Evolutionary conservation across 2,888 invertebrate genomes (phyloP).

Genomic region (Cephus pygmeus): DNA sequence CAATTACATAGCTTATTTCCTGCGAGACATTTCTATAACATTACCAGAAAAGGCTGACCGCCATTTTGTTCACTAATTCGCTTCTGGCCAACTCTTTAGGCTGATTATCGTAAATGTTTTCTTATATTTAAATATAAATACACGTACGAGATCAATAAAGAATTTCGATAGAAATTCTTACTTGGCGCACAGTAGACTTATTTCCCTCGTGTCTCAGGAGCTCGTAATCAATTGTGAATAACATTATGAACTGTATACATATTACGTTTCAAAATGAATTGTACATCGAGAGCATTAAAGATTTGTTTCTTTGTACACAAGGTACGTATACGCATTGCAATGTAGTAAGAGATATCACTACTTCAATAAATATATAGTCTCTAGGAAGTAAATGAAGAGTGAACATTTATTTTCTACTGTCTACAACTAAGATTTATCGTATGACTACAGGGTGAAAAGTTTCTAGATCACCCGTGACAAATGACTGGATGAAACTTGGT

Average conservation of each 20-base stretch:
- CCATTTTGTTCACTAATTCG: background rate
- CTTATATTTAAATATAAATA: background rate
- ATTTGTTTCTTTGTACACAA: background rate
- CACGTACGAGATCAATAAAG: background rate
- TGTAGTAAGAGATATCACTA: background rate
- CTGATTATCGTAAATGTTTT: background rate
- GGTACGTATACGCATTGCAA: background rate
- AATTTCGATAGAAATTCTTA: background rate
- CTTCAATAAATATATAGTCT: conserved; percentile 5
- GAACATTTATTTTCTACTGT: background rate
- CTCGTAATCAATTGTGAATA: conserved; percentile 4
- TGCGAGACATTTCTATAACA: background rate
- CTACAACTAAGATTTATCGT: background rate
- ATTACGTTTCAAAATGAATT: conserved; percentile 4
- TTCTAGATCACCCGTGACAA: background rate
- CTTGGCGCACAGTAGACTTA: background rate
- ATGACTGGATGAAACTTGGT: background rate
- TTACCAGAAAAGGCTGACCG: background rate
- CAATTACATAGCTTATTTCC: background rate
- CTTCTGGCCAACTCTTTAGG: background rate
- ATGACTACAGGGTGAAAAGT: background rate
- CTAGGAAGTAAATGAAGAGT: background rate
- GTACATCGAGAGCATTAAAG: background rate
- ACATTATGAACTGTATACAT: background rate
- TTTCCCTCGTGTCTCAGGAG: background rate